phyloP scores from a whole-genome alignment of 2,113 vertebrate species.

The Hyperopisus bebe region DNA sequence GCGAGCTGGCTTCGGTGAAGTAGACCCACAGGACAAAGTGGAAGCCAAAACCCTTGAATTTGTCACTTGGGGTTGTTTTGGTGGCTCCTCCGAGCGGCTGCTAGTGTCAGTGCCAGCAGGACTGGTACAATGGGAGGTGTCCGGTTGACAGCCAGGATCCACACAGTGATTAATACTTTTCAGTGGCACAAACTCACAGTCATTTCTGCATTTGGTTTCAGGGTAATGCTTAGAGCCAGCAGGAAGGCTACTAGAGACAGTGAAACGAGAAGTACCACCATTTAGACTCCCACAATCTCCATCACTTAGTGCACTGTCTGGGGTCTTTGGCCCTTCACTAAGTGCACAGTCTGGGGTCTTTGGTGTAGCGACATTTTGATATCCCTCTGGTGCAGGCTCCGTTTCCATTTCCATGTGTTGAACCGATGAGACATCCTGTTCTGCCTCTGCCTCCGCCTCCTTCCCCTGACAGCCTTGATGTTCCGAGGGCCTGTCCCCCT shows the following conservation, averaged over 20 bases:
- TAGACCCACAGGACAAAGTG: conserved; percentile 32
- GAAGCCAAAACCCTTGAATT: conserved; percentile 18
- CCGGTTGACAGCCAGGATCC: not conserved
- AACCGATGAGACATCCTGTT: not conserved
- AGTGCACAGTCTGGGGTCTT: not conserved
- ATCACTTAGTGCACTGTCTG: not conserved
- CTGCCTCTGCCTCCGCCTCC: conserved; percentile 19
- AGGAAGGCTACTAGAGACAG: not conserved
- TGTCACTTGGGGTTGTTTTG: not conserved
- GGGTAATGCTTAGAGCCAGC: not conserved
- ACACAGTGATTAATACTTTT: not conserved
- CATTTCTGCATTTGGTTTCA: not conserved
- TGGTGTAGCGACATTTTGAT: not conserved
- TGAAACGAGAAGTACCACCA: not conserved
- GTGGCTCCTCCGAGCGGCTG: not conserved
- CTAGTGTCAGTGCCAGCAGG: not conserved
- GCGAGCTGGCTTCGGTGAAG: conserved; percentile 57
- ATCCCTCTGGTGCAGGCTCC: not conserved
- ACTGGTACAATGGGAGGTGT: not conserved
- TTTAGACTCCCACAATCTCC: not conserved
- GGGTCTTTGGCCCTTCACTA: not conserved
- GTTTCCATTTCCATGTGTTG: not conserved
- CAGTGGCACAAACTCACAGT: not conserved
- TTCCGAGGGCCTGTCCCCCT: not conserved
- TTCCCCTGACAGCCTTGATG: not conserved